Conservation (phyloP, 2,888 invertebrate genomes). For the Octodonta nipae region DNA sequence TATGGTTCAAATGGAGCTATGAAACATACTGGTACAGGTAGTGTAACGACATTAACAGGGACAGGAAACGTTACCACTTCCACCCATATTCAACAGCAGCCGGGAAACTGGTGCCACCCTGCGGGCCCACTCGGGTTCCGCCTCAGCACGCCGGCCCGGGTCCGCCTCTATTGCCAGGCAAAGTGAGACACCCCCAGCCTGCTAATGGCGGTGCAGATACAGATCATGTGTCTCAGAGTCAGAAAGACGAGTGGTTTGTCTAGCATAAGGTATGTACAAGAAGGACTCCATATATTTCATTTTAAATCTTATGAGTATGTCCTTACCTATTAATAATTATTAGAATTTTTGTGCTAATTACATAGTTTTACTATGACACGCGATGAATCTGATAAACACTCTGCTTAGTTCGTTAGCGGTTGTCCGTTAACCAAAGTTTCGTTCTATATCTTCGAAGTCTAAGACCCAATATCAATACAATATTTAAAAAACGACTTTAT, state of each 20-base stretch:
- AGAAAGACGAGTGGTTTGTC: constrained; percentile 90
- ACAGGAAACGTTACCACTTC: constrained; percentile 39
- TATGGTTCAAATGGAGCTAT: constrained; percentile 58
- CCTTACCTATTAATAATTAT: too few species aligned
- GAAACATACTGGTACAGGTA: constrained; percentile 44
- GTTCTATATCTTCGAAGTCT: too few species aligned
- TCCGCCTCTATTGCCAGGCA: constrained; percentile 62
- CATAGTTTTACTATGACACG: too few species aligned
- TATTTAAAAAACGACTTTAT: too few species aligned
- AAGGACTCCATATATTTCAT: not conserved
- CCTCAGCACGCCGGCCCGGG: constrained; percentile 49
- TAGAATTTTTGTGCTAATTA: too few species aligned
- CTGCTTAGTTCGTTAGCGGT: too few species aligned
- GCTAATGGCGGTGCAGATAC: constrained; percentile 29
- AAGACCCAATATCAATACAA: too few species aligned
- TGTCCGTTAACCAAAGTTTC: too few species aligned
- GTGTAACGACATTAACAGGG: constrained; percentile 43
- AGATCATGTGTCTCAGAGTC: constrained; percentile 45
- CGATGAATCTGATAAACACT: too few species aligned
- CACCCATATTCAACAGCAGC: constrained; percentile 40
- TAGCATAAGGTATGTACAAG: constrained; percentile 44
- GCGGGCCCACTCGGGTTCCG: constrained; percentile 56
- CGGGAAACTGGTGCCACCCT: constrained; percentile 93
- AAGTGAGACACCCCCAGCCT: constrained; percentile 41
- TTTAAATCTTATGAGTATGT: not conserved